Percentiles rank a stretch among this genome's conserved stretches.
Conservation (phyloP, 1,140 invertebrate genomes). For the Lethrus apterus region DNA sequence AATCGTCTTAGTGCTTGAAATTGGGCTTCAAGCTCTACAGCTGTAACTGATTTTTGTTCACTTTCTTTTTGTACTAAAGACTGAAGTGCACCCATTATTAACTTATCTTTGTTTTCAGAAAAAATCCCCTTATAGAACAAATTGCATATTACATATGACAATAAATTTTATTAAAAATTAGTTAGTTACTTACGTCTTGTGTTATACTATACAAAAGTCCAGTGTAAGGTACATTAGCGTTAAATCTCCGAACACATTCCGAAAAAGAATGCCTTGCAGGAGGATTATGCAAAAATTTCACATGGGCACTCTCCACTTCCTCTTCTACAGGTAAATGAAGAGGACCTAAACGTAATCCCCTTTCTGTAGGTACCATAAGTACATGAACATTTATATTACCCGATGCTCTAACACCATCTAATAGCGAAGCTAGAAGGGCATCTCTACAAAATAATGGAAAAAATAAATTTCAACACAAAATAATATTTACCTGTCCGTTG, state of each 20-base stretch:
- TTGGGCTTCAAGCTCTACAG: constrained; percentile 77
- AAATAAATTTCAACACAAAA: constrained; percentile 4
- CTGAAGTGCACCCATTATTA: constrained; percentile 77
- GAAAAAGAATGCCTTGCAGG: constrained; percentile 44
- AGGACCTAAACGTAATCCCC: constrained; percentile 83
- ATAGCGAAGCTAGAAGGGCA: constrained; percentile 84
- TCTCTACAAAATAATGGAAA: constrained; percentile 56
- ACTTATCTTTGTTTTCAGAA: constrained; percentile 96
- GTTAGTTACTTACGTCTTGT: constrained; percentile 74
- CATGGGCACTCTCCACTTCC: constrained; percentile 84
- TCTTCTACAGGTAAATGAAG: constrained; percentile 84
- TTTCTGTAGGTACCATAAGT: constrained; percentile 71
- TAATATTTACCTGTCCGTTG: constrained; percentile 61
- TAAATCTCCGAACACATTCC: constrained; percentile 86
- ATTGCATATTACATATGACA: neutral
- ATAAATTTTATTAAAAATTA: constrained; percentile 12
- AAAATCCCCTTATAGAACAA: constrained; percentile 70
- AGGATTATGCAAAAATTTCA: constrained; percentile 72
- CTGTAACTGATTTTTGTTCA: constrained; percentile 51
- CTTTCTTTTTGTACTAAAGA: constrained; percentile 67
- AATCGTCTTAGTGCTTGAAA: constrained; percentile 90
- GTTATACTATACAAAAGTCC: constrained; percentile 93
- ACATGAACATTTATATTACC: constrained; percentile 98
- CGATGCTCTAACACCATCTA: constrained; percentile 93
- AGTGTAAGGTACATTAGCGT: constrained; percentile 96